Evolutionary conservation across 1,140 invertebrate genomes (phyloP).

Genomic region (Neoseiulus cucumeris): DNA sequence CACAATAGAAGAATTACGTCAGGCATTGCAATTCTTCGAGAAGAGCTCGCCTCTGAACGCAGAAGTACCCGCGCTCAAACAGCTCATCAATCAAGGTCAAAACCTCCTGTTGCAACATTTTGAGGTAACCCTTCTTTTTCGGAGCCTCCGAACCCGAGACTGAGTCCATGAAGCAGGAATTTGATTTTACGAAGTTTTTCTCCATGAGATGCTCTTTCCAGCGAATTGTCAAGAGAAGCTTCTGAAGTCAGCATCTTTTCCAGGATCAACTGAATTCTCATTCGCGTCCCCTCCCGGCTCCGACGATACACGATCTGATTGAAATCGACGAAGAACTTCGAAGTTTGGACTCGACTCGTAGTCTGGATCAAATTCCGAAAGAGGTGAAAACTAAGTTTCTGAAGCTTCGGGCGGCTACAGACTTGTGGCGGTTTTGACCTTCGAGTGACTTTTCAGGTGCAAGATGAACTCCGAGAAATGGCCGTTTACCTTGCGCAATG

Average conservation of each 20-base stretch:
- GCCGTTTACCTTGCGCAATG: neutral
- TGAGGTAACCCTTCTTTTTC: neutral
- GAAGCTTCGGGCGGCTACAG: too few species aligned
- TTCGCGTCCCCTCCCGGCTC: neutral
- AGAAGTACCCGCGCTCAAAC: neutral
- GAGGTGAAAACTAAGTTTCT: neutral
- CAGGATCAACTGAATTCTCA: slow-evolving; percentile 9
- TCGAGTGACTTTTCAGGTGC: too few species aligned
- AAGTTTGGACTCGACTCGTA: neutral
- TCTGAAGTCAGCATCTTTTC: neutral
- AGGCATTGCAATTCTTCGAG: slow-evolving; percentile 74
- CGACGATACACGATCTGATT: neutral
- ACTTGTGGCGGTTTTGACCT: too few species aligned
- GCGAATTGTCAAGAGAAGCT: too few species aligned
- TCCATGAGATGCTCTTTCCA: too few species aligned
- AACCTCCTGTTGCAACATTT: neutral
- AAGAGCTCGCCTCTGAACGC: slow-evolving; percentile 57
- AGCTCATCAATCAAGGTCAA: neutral
- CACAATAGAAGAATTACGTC: slow-evolving; percentile 60
- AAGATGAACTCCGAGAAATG: slow-evolving; percentile 9
- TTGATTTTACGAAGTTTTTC: too few species aligned
- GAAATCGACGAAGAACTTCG: slow-evolving; percentile 1
- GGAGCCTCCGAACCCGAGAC: too few species aligned
- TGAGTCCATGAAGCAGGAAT: too few species aligned
- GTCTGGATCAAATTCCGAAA: slow-evolving; percentile 10